Evolutionary conservation across 2,113 vertebrate species (phyloP).

Genomic region (Seriola dumerili): DNA sequence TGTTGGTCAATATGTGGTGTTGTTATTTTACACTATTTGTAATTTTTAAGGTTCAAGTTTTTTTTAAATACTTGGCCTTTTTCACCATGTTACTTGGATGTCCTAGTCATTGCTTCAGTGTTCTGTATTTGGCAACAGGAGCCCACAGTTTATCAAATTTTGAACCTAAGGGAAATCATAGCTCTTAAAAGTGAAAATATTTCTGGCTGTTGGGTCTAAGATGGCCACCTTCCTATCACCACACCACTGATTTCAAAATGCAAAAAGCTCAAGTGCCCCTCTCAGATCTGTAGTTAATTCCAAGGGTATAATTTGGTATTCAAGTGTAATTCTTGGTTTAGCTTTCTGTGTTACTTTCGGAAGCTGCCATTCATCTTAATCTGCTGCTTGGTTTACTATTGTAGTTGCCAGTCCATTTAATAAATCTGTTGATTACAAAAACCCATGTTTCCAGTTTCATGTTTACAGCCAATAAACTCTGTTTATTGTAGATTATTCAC

Average conservation of each 20-base stretch:
- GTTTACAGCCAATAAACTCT: background rate
- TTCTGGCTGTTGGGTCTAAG: constrained; percentile 30
- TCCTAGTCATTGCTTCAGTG: constrained; percentile 45
- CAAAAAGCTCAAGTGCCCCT: constrained; percentile 23
- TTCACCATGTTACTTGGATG: constrained; percentile 53
- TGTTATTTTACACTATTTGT: constrained; percentile 41
- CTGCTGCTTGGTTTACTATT: constrained; percentile 78
- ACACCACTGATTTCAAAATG: constrained; percentile 20
- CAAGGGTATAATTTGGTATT: constrained; percentile 58
- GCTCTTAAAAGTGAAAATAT: constrained; percentile 9
- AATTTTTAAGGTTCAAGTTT: constrained; percentile 23
- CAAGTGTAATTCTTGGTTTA: constrained; percentile 62
- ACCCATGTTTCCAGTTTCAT: constrained; percentile 10
- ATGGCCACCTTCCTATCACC: constrained; percentile 15
- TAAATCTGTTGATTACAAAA: constrained; percentile 80
- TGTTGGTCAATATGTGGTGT: constrained; percentile 52
- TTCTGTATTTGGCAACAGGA: constrained; percentile 48
- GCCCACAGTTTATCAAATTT: constrained; percentile 39
- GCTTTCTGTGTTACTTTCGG: constrained; percentile 66
- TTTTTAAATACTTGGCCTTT: constrained; percentile 9
- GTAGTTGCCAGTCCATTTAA: constrained; percentile 80
- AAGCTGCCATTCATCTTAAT: constrained; percentile 71
- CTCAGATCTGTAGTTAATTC: constrained; percentile 37
- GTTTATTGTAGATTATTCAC: background rate
- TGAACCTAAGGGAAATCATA: constrained; percentile 28